Evolutionary conservation across 2,888 invertebrate species (phyloP).

Genomic region (Metalampra italica): DNA sequence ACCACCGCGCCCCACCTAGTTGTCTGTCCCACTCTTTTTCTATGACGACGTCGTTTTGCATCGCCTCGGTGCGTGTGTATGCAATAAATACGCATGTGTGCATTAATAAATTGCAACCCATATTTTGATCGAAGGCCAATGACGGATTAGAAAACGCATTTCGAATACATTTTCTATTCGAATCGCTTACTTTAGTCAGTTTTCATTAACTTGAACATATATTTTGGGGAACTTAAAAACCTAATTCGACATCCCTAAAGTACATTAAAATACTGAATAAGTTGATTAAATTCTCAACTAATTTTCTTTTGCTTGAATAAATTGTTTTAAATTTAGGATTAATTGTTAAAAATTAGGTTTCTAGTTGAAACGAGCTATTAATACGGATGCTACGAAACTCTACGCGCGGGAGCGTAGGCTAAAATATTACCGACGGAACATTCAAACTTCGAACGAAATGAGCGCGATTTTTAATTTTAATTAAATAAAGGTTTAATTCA

Average conservation of each 20-base stretch:
- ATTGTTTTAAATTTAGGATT: background rate
- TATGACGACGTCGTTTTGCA: slow-evolving; percentile 54
- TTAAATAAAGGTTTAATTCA: background rate
- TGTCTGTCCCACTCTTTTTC: slow-evolving; percentile 76
- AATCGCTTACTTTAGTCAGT: background rate
- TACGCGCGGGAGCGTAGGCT: slow-evolving; percentile 63
- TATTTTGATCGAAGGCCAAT: slow-evolving; percentile 75
- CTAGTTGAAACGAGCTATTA: background rate
- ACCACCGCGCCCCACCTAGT: slow-evolving; percentile 62
- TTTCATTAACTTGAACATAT: background rate
- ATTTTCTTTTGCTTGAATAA: background rate
- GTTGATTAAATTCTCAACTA: background rate
- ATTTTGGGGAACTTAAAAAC: background rate
- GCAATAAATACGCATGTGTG: slow-evolving; percentile 50
- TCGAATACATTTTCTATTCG: slow-evolving; percentile 15
- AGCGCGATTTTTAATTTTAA: background rate
- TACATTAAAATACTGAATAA: background rate
- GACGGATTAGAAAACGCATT: slow-evolving; percentile 45
- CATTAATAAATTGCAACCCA: slow-evolving; percentile 73
- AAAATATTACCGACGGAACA: slow-evolving; percentile 70
- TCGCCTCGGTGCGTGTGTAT: slow-evolving; percentile 36
- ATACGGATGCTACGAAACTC: slow-evolving; percentile 28
- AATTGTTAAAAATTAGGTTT: background rate
- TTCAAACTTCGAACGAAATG: slow-evolving; percentile 13
- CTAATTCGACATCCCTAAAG: background rate